These are phyloP conservation scores for Exephanes ischioxanthus DNA, from an alignment of 2,888 invertebrate genomes.

Conservation along the genomic window DNA sequence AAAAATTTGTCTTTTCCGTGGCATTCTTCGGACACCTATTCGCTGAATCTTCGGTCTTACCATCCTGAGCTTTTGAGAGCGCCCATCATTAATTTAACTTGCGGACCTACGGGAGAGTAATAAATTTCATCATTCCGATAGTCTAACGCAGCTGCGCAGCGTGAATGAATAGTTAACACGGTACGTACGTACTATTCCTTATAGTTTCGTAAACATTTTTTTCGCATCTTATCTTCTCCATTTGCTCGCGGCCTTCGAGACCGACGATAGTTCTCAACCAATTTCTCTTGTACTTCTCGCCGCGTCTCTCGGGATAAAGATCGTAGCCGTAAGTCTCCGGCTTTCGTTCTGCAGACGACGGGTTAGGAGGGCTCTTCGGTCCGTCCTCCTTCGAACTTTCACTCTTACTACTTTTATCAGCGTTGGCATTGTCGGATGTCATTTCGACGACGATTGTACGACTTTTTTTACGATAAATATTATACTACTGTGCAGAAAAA, in stretches of 20 bases:
- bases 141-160: slow-evolving; percentile 8
- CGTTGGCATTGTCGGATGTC: slow-evolving; percentile 6
- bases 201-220: slow-evolving; percentile 91
- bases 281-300: slow-evolving; percentile 86
- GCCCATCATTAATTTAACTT: slow-evolving; percentile 94
- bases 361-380: background rate
- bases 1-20: slow-evolving; percentile 17
- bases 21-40: background rate
- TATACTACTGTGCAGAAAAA: background rate
- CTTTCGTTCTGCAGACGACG: background rate
- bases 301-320: slow-evolving; percentile 93
- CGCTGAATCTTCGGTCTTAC: slow-evolving; percentile 84
- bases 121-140: slow-evolving; percentile 28
- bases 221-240: slow-evolving; percentile 93
- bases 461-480: background rate
- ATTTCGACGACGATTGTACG: background rate
- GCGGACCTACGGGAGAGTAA: slow-evolving; percentile 86
- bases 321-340: slow-evolving; percentile 79
- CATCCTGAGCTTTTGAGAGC: slow-evolving; percentile 93
- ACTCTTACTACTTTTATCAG: slow-evolving; percentile 2
- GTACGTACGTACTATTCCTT: slow-evolving; percentile 88
- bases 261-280: slow-evolving; percentile 87
- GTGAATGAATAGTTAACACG: slow-evolving; percentile 3
- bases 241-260: slow-evolving; percentile 89
- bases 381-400: slow-evolving; percentile 1